Evolutionary conservation across 2,888 invertebrate genomes (phyloP), one percentile per base, ranked within the genome.

Genomic region (Xanthia icteritia): DNA sequence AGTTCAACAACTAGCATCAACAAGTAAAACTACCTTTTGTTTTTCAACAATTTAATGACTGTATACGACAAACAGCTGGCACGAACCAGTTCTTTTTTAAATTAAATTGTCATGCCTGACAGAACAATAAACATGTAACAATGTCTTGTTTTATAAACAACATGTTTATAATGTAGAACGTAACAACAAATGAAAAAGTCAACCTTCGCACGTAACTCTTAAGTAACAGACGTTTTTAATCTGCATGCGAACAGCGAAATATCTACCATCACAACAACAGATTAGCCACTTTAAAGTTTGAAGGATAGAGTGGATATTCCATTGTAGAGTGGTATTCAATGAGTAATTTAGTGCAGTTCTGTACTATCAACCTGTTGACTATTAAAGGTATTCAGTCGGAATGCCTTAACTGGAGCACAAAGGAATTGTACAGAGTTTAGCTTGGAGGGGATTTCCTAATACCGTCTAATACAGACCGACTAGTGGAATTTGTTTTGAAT

Each of bases 331-430:
- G 11, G n/a, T 77, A 63, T 76, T 82, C 77, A 87, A 86, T 83
- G 79, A 84, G 83, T 87, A 85, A 86, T 90, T 86, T 87, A 85
- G 77, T 89, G 88, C 89, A 88, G 76, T 84, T 75, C 79, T 81
- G 74, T 77, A 65, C 79, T 79, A 82, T 79, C 76, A 85, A 88
- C 87, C 82, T 83, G 79, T 74, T 81, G 84, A 71, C 84, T 88
- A 87, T 85, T 90, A 89, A 64, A 84, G 87, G 86, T 86, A 84
- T 87, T 84, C 83, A 78, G 79, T 70, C 66, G 70, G 81, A 83
- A 87, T 85, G 75, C 81, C 78, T 87, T 87, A 89, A 91, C 85
- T 89, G 79, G 87, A 82, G 67, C 81, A 92, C 90, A 91, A 92
- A 90, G 84, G 85, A 65, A 60, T 64, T 58, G 79, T 56, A 45